Evolutionary conservation across 2,888 invertebrate genomes (phyloP).

Genomic region (Ischnura elegans): DNA sequence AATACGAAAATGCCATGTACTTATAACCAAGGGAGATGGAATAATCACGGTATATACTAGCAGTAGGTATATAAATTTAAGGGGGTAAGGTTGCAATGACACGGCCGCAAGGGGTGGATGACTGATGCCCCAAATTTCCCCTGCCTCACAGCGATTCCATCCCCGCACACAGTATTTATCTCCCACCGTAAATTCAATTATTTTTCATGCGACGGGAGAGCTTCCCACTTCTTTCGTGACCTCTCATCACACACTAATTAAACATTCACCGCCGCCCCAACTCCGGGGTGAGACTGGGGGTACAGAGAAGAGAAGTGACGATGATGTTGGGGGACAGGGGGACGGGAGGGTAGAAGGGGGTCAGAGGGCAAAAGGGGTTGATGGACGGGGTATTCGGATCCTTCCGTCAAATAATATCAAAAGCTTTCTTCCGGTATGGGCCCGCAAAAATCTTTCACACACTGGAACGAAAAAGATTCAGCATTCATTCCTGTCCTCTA

Average conservation of each 20-base stretch:
- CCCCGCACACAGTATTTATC: constrained; percentile 46
- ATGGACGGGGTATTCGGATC: neutral
- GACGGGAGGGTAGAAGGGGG: neutral
- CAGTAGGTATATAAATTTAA: too few species aligned
- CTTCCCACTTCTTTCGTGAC: constrained; percentile 55
- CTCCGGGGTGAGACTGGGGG: neutral
- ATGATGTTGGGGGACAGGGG: neutral
- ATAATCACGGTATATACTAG: too few species aligned
- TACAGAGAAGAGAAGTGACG: neutral
- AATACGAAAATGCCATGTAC: too few species aligned
- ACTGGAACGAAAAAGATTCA: constrained; percentile 37
- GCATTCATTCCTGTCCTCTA: neutral
- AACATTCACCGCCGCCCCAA: constrained; percentile 51
- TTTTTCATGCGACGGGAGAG: constrained; percentile 64
- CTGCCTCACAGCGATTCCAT: neutral
- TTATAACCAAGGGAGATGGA: too few species aligned
- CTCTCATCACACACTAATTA: constrained; percentile 65
- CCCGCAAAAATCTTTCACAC: constrained; percentile 60
- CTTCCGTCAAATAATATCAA: constrained; percentile 27
- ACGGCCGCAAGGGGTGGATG: neutral
- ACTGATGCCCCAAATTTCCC: neutral
- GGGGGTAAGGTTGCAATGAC: too few species aligned
- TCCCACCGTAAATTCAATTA: constrained; percentile 56
- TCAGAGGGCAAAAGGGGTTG: neutral
- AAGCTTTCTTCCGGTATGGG: constrained; percentile 60